A percentile compares a stretch with the other conserved stretches of the same genome.
Conservation (phyloP, 2,797 vertebrate species). For the Danio jaintianensis region DNA sequence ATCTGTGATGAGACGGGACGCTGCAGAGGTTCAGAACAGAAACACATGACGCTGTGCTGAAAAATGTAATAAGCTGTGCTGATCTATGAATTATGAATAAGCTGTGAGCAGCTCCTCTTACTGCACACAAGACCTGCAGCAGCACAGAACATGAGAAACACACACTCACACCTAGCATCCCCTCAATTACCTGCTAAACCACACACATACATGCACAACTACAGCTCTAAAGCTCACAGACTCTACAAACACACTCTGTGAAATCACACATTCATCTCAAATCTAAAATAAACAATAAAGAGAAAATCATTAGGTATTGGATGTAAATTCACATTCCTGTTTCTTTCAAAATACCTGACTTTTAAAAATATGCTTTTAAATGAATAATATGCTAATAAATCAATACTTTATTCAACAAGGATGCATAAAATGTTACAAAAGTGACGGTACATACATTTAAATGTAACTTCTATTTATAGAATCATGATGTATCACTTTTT, state of each 20-base stretch:
- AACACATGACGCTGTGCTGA: constrained; percentile 44
- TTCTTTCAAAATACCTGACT: background rate
- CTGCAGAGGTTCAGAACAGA: background rate
- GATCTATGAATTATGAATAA: constrained; percentile 56
- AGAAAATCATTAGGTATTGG: background rate
- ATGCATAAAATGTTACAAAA: background rate
- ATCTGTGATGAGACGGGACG: constrained; percentile 5
- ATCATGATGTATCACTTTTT: too few relatives aligned
- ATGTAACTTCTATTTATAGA: too few relatives aligned
- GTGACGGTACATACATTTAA: background rate
- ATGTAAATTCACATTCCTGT: background rate
- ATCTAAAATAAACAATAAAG: background rate
- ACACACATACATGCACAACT: background rate
- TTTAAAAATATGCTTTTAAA: too few relatives aligned
- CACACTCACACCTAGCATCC: background rate
- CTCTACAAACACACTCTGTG: background rate
- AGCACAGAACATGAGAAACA: constrained; percentile 5
- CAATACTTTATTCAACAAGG: background rate
- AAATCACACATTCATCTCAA: background rate
- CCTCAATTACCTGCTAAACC: background rate
- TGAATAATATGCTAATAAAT: background rate
- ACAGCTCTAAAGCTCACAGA: background rate
- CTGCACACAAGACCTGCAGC: constrained; percentile 36
- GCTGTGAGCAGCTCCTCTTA: constrained; percentile 50
- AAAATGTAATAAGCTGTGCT: constrained; percentile 45